Evolutionary conservation across 2,888 invertebrate genomes (phyloP), one percentile per base, ranked within the genome.

Genomic region (Branchellion lobata): DNA sequence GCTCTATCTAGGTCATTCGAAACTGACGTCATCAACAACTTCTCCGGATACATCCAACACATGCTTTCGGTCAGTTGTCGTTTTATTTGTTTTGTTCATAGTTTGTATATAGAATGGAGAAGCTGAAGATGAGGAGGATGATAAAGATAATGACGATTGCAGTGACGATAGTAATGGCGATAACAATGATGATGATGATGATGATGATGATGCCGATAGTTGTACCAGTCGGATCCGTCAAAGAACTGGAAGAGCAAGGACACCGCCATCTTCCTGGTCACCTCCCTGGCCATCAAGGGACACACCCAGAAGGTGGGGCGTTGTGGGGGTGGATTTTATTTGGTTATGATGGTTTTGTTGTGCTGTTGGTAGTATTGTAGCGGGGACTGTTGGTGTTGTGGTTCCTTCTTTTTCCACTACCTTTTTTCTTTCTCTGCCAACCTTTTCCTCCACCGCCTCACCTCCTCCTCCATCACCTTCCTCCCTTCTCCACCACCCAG

Each of bases 191-290:
- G 47, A 18, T 47, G 11, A 18, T 47, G 18, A 47, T 8, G 47
- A 47, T 47, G 8, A 47, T 14, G 47, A 47, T 18, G 47, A 47
- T 14, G 47, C 8, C 18, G 18, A 47, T 84, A 92, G 92, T 90
- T 92, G 65, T 96, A 95, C 88, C 88, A 90, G 0, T 91, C 91
- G 85, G 91, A 92, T 85, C 94, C 94, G 0, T 87, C 89, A 0
- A 87, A 89, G 79, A 93, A 94, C 87, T 99, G 98, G 98, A 92
- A 93, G 78, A 92, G 93, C 84, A 97, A 97, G 87, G 97, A 99
- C 89, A 94, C 96, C 18, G 97, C 97, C 1, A 91, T 98, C 84
- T 98, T 94, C 89, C 90, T 99, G 84, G 95, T 99, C 81, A 97
- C 96, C 80, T 95, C 97, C 0, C 91, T 99, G 83, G 95, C 94